A percentile compares a stretch with the other conserved stretches of the same genome.
Evolutionary conservation across 1,140 invertebrate species (phyloP).

Genomic region (fruit fly (Drosophila melanogaster)): DNA sequence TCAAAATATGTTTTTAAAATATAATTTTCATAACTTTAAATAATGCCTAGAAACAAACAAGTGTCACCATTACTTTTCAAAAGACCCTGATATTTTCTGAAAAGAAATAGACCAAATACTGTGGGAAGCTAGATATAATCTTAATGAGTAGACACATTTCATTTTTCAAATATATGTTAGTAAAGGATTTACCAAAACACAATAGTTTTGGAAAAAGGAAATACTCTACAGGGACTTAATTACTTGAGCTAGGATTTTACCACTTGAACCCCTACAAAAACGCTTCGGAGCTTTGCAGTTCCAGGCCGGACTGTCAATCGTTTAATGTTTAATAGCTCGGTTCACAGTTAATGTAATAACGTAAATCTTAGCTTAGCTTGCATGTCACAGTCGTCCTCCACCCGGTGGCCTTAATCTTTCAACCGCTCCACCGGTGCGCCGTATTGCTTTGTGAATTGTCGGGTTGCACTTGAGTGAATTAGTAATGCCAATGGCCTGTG

Average conservation of each 20-base stretch:
- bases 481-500: conserved; percentile 29
- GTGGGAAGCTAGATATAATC: no score
- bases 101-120: no score
- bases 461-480: conserved; percentile 27
- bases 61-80: no score
- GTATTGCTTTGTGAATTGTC: conserved; percentile 68
- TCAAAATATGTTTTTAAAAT: no score
- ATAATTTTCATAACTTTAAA: no score
- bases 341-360: conserved; percentile 57
- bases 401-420: not conserved
- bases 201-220: no score
- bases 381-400: conserved; percentile 52
- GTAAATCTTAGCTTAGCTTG: conserved; percentile 59
- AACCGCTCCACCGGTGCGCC: conserved; percentile 12
- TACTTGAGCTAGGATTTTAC: not conserved
- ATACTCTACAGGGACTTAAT: no score
- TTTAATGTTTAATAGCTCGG: conserved; percentile 68
- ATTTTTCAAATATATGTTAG: no score
- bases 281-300: conserved; percentile 33
- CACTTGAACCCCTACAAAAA: not conserved
- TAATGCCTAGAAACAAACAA: no score
- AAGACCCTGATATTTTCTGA: no score
- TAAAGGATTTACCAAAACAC: no score
- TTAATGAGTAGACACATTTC: no score
- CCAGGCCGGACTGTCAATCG: conserved; percentile 30